These are phyloP conservation scores for Turritopsis rubra DNA, from an alignment of 30 jellyfish, hydroid and myxozoan genomes.

Conservation along the genomic window DNA sequence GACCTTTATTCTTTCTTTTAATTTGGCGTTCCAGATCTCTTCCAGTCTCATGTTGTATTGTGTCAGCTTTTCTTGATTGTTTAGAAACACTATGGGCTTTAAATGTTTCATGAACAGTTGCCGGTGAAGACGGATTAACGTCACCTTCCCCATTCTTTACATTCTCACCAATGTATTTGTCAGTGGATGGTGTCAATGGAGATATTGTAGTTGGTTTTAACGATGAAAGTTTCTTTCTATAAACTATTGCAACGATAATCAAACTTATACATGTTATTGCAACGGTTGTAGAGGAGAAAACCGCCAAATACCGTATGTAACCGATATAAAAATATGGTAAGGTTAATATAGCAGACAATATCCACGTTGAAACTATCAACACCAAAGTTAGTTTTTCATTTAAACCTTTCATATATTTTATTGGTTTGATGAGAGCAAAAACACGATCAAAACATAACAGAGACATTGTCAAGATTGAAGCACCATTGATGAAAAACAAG, in stretches of 20 bases:
- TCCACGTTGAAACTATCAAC: slow-evolving; percentile 21
- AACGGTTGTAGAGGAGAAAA: slow-evolving; percentile 35
- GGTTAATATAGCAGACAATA: slow-evolving; percentile 11
- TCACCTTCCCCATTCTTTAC: neutral
- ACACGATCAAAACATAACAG: slow-evolving; percentile 35
- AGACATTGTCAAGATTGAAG: slow-evolving; percentile 29
- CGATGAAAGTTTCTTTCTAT: neutral
- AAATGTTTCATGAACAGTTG: neutral
- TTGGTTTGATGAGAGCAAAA: slow-evolving; percentile 22
- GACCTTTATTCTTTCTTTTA: neutral
- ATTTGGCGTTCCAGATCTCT: neutral
- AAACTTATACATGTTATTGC: slow-evolving; percentile 11
- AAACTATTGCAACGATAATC: neutral
- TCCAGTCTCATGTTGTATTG: neutral
- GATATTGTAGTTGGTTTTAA: neutral
- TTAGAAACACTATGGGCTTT: neutral
- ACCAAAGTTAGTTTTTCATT: neutral
- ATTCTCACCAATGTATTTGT: neutral
- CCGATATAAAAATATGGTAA: slow-evolving; percentile 19
- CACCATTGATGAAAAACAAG: slow-evolving; percentile 32
- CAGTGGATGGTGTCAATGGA: neutral
- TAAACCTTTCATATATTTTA: slow-evolving; percentile 22
- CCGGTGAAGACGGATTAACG: neutral
- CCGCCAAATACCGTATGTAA: slow-evolving; percentile 27
- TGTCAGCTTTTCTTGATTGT: slow-evolving; percentile 1